Base-by-base conservation (phyloP, 2,113 vertebrate genomes). In the Zootoca vivipara region DNA sequence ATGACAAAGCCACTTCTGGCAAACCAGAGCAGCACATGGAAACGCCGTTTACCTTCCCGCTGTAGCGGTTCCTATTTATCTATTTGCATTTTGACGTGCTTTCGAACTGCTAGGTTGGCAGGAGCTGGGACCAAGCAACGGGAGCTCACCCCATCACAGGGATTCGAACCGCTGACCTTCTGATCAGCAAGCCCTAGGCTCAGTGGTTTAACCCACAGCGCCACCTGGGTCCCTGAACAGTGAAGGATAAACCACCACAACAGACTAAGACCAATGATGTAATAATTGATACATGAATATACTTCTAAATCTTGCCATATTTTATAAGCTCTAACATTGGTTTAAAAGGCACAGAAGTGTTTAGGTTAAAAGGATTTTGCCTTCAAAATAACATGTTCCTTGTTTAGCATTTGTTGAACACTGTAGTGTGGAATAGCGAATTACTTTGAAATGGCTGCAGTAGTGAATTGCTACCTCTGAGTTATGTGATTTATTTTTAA, bases 241-340 rank as follows among this genome's bases (percentile, higher is more conserved):
- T 26, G 82, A 89, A 89, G 40, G 3, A 83, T 92, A 85, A 94
- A 91, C 89, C 87, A 90, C 82, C 83, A 65, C 9, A 74, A 80
- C 87, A 84, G 28, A 91, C 22, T 35, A 75, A 95, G 93, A 94
- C 90, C 82, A 95, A 94, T 89, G 24, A 33, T 89, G 91, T 75
- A 42, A 58, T 30, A 56, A 20, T 20, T 79, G 16, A 58, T 82
- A 38, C 78, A 64, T 26, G 18, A 24, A 8, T 81, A 64, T 81
- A 30, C 18, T 13, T 62, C 56, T 75, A 35, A 67, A 64, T 67
- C 62, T 65, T 38, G 46, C 16, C 18, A 22, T 15, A 65, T 85
- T 85, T 65, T 46, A 77, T 7, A 78, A 67, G 12, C 78, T 81
- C 89, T 91, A 26, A 28, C 13, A 35, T 78, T 56, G 58, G 72